These are phyloP conservation scores for Conistra vaccinii DNA, from an alignment of 2,888 invertebrate species.

Conservation along the genomic window DNA sequence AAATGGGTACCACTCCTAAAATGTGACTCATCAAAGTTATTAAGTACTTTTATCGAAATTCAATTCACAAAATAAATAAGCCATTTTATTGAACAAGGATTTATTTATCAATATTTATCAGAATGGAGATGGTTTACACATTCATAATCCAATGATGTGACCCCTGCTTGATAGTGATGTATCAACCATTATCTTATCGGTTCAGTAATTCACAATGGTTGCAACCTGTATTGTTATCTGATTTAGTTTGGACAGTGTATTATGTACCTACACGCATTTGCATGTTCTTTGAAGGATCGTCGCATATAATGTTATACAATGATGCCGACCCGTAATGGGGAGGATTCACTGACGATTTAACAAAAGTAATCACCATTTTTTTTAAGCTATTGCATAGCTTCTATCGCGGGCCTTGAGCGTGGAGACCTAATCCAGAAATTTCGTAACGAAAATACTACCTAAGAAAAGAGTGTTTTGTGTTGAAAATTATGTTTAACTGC, in stretches of 20 bases:
- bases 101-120: slow-evolving; percentile 16
- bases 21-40: slow-evolving; percentile 33
- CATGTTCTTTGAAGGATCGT: slow-evolving; percentile 4
- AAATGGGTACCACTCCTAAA: neutral
- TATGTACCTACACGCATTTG: slow-evolving; percentile 8
- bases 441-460: no score
- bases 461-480: no score
- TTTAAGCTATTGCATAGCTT: no score
- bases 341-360: neutral
- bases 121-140: slow-evolving; percentile 11
- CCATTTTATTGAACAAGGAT: neutral
- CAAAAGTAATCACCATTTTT: no score
- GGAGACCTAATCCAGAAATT: no score
- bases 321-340: neutral
- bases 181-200: slow-evolving; percentile 67
- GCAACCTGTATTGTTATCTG: slow-evolving; percentile 40
- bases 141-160: slow-evolving; percentile 39
- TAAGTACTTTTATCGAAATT: neutral
- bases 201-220: slow-evolving; percentile 64
- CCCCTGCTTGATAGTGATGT: slow-evolving; percentile 51
- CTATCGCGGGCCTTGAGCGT: no score
- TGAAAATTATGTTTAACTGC: no score
- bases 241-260: slow-evolving; percentile 35
- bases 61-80: neutral
- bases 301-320: neutral